A percentile compares a stretch with the other conserved stretches of the same genome.
These are phyloP conservation scores for Allolobophora icterica DNA, from an alignment of 2,888 invertebrate genomes.

Conservation along the genomic window DNA sequence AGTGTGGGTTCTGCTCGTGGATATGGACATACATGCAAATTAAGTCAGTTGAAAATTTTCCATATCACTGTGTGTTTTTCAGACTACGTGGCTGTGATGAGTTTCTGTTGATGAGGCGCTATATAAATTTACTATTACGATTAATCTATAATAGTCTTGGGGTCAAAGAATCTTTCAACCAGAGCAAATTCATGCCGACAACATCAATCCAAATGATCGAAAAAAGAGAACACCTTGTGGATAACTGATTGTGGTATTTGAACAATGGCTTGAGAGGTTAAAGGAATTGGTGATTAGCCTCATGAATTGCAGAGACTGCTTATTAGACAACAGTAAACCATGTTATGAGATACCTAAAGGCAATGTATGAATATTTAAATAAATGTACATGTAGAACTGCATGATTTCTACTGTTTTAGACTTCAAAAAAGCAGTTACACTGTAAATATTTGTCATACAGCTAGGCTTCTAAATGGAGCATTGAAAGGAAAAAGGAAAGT, in stretches of 20 bases:
- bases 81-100: background rate
- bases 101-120: too few species aligned
- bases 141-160: background rate
- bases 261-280: background rate
- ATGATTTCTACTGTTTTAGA: background rate
- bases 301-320: background rate
- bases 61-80: background rate
- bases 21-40: slow-evolving; percentile 8
- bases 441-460: background rate
- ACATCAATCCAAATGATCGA: too few species aligned
- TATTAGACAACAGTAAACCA: too few species aligned
- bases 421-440: background rate
- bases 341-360: too few species aligned
- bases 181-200: background rate
- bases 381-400: too few species aligned
- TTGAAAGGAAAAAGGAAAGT: background rate
- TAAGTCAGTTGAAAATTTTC: background rate
- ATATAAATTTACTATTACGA: too few species aligned
- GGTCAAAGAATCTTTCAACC: background rate
- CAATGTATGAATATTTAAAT: too few species aligned
- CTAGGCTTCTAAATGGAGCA: background rate
- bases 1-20: background rate
- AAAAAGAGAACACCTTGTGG: background rate
- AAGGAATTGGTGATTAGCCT: background rate
- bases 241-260: background rate